Conservation (phyloP, 2,888 invertebrate species). For the Tenthredo notha region DNA sequence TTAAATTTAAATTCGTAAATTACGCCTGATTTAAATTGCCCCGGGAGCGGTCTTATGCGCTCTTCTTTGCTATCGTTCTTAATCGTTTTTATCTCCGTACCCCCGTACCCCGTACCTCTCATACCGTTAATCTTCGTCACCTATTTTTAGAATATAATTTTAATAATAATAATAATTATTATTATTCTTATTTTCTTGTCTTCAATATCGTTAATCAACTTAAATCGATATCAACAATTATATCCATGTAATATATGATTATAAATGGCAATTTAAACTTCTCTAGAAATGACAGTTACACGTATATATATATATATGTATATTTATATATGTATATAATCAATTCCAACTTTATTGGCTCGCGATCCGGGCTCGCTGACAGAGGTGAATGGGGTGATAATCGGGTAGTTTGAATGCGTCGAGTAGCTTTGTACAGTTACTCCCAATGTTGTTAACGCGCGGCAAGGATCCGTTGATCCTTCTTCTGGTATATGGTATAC, state of each 20-base stretch:
- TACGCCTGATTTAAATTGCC: constrained; percentile 51
- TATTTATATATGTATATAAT: background rate
- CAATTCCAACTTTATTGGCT: constrained; percentile 4
- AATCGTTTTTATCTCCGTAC: constrained; percentile 26
- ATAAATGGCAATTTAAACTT: background rate
- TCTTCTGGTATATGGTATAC: constrained; percentile 3
- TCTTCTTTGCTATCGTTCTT: constrained; percentile 14
- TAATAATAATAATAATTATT: background rate
- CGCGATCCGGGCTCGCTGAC: constrained; percentile 7
- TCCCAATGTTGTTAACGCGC: constrained; percentile 40
- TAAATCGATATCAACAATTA: background rate
- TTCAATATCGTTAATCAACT: background rate
- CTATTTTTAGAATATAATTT: background rate
- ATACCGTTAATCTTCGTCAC: background rate
- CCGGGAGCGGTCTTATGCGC: constrained; percentile 14
- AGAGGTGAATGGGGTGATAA: constrained; percentile 66
- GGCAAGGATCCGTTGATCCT: constrained; percentile 47
- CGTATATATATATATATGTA: background rate
- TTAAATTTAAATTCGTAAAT: constrained; percentile 54
- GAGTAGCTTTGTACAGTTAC: constrained; percentile 56
- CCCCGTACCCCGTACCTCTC: background rate
- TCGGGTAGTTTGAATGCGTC: constrained; percentile 69
- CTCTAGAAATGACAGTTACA: background rate
- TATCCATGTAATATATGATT: background rate
- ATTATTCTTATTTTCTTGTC: no score